A percentile compares a stretch with the other conserved stretches of the same genome.
Conservation (phyloP, 2,113 vertebrate species). For the Saccopteryx bilineata region DNA sequence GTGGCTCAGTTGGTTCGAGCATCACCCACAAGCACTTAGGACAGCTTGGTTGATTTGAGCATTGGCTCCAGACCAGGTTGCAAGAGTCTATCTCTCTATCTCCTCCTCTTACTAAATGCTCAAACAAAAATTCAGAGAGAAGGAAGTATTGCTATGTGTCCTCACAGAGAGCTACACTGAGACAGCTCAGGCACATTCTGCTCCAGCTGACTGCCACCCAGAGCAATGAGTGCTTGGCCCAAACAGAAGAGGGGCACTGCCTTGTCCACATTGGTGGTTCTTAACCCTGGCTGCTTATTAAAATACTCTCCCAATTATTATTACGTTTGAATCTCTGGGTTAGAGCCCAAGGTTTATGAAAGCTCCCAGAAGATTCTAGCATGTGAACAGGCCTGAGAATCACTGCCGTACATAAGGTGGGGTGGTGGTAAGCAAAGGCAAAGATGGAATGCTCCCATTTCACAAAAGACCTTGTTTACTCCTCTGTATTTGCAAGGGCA, state of each 20-base stretch:
- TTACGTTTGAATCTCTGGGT: not conserved
- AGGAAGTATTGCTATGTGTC: not conserved
- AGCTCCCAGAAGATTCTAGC: not conserved
- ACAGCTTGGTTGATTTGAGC: too few relatives aligned
- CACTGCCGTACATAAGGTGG: not conserved
- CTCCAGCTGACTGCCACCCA: not conserved
- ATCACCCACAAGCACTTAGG: too few relatives aligned
- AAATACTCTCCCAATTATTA: not conserved
- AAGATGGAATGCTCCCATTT: not conserved
- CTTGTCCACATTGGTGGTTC: not conserved
- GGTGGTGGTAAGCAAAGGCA: not conserved
- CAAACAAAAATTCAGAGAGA: constrained; percentile 12
- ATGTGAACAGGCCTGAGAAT: not conserved
- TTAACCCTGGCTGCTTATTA: not conserved
- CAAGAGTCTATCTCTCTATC: too few relatives aligned
- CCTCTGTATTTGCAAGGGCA: not conserved
- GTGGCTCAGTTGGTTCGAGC: too few relatives aligned
- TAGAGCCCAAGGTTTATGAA: not conserved
- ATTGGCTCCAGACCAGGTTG: too few relatives aligned
- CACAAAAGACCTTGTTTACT: not conserved
- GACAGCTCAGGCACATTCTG: fast-evolving
- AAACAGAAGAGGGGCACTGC: not conserved
- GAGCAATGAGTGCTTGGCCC: fast-evolving
- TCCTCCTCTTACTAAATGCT: not conserved
- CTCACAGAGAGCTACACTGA: not conserved